Evolutionary conservation across 2,888 invertebrate genomes (phyloP).

Genomic region (Pharmacophagus antenor): DNA sequence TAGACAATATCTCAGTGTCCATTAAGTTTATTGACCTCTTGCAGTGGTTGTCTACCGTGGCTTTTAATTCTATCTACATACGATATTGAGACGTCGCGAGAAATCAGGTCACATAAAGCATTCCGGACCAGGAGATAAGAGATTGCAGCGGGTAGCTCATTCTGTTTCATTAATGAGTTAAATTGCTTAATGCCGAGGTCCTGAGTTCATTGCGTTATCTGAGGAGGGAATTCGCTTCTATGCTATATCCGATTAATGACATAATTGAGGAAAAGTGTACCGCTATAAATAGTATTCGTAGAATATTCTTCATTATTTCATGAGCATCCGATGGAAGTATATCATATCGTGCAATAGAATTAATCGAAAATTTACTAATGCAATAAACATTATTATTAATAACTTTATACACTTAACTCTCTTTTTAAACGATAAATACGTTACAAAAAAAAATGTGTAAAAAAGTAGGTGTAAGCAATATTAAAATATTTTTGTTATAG

Average conservation of each 20-base stretch:
- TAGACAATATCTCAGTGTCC: no score
- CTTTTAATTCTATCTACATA: neutral
- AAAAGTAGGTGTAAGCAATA: no score
- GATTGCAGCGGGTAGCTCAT: constrained; percentile 37
- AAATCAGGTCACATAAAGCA: constrained; percentile 38
- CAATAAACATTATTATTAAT: no score
- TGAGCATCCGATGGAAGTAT: neutral
- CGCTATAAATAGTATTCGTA: constrained; percentile 16
- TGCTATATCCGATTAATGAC: constrained; percentile 36
- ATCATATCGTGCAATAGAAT: no score
- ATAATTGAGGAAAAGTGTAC: constrained; percentile 35
- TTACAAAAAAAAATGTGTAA: no score
- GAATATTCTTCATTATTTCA: neutral
- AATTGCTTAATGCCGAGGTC: constrained; percentile 69
- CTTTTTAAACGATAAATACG: no score
- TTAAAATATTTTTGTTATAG: no score
- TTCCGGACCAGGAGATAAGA: constrained; percentile 34
- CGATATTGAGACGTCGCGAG: constrained; percentile 10
- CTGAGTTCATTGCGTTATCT: constrained; percentile 62
- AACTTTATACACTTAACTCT: no score
- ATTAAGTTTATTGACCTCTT: no score
- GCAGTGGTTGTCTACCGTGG: neutral
- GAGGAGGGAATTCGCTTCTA: constrained; percentile 47
- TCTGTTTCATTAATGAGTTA: constrained; percentile 50
- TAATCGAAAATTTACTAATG: no score